A percentile compares a stretch with the other conserved stretches of the same genome.
These are phyloP conservation scores for Notodonta ziczac DNA, from an alignment of 2,888 invertebrate genomes.

Conservation along the genomic window DNA sequence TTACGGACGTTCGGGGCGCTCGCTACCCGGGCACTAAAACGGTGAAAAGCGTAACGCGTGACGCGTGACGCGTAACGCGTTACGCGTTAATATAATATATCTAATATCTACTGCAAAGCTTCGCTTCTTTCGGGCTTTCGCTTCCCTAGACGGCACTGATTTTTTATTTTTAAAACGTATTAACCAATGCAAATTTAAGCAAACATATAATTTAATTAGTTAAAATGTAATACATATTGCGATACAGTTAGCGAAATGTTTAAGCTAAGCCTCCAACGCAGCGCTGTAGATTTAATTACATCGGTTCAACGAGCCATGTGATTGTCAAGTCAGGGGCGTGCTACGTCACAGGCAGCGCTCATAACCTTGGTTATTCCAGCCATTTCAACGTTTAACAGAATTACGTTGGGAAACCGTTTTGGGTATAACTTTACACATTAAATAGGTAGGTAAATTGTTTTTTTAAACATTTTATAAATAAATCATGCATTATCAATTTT, in stretches of 20 bases:
- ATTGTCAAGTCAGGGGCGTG: constrained; percentile 56
- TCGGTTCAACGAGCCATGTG: constrained; percentile 59
- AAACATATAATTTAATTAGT: neutral
- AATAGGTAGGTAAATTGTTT: neutral
- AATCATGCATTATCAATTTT: neutral
- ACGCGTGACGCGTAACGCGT: too few relatives aligned
- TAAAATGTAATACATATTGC: constrained; percentile 8
- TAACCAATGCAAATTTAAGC: too few relatives aligned
- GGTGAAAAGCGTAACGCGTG: too few relatives aligned
- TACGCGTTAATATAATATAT: too few relatives aligned
- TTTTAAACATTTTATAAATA: neutral
- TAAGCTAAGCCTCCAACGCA: constrained; percentile 23
- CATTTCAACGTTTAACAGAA: constrained; percentile 26
- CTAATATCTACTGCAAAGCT: too few relatives aligned
- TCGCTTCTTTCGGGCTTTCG: too few relatives aligned
- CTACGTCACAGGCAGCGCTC: constrained; percentile 43
- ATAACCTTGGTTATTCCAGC: constrained; percentile 32
- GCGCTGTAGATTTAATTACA: constrained; percentile 59
- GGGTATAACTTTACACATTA: constrained; percentile 4
- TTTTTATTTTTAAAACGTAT: too few relatives aligned
- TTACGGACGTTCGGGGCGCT: too few relatives aligned
- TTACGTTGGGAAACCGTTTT: constrained; percentile 18
- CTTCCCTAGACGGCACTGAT: too few relatives aligned
- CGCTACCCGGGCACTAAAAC: too few relatives aligned
- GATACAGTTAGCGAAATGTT: constrained; percentile 25